Evolutionary conservation across 2,888 invertebrate species (phyloP).

Genomic region (Cepaea hortensis): DNA sequence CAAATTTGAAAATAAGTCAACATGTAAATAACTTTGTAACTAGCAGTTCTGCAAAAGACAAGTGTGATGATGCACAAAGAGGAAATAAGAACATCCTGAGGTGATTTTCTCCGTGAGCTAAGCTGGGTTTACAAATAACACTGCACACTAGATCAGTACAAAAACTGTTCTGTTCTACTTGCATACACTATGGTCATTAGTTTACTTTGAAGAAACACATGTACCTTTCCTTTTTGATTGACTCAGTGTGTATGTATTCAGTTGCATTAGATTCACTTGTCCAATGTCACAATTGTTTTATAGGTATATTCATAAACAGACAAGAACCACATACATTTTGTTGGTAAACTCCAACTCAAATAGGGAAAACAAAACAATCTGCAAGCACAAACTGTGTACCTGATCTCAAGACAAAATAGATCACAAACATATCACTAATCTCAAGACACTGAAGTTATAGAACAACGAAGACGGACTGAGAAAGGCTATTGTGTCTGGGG

Average conservation of each 20-base stretch:
- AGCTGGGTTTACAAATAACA: slow-evolving; percentile 30
- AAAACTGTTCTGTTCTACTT: neutral
- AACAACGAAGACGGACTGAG: slow-evolving; percentile 25
- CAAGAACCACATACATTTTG: neutral
- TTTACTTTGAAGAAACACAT: neutral
- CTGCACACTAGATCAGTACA: neutral
- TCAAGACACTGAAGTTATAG: neutral
- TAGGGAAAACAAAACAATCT: neutral
- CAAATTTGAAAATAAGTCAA: slow-evolving; percentile 18
- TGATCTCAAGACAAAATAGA: neutral
- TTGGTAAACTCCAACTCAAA: neutral
- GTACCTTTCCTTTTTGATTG: neutral
- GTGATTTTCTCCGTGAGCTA: slow-evolving; percentile 47
- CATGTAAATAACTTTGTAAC: slow-evolving; percentile 6
- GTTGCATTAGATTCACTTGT: slow-evolving; percentile 2
- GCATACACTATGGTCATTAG: neutral
- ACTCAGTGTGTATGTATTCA: no score
- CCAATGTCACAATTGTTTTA: slow-evolving; percentile 41
- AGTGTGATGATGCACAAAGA: neutral
- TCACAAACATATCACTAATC: neutral
- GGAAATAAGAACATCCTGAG: slow-evolving; percentile 31
- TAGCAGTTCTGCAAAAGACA: slow-evolving; percentile 21
- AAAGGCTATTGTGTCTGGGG: slow-evolving; percentile 41
- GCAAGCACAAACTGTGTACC: neutral
- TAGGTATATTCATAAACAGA: neutral